Conservation (phyloP, 1,140 invertebrate species). For the Bombyx mandarina region DNA sequence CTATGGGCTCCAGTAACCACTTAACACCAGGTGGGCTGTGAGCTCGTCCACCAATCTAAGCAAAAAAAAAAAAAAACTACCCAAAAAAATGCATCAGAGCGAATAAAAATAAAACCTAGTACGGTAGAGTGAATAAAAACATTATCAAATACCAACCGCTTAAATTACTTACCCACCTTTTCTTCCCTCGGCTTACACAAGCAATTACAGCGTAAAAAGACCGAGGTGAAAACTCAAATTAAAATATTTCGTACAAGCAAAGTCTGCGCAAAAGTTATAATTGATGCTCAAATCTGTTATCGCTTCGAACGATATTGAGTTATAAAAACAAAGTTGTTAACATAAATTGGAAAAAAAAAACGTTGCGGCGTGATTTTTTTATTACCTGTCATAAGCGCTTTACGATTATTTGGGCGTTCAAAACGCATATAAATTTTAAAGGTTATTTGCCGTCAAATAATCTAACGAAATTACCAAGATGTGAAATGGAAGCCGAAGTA, state of each 20-base stretch:
- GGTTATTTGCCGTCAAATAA: conserved; percentile 30
- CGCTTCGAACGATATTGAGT: conserved; percentile 31
- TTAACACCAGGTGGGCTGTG: no score
- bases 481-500: no score
- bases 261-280: conserved; percentile 31
- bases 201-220: conserved; percentile 2
- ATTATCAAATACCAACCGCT: no score
- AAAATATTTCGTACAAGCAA: conserved; percentile 25
- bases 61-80: no score
- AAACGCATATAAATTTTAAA: conserved; percentile 44
- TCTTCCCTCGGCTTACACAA: neutral
- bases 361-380: conserved; percentile 31
- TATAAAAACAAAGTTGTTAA: conserved; percentile 45
- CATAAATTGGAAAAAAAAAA: conserved; percentile 53
- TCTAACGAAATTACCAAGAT: conserved; percentile 16
- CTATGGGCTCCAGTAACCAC: no score
- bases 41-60: no score
- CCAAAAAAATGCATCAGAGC: no score
- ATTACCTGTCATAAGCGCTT: conserved; percentile 43
- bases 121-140: no score
- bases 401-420: conserved; percentile 46
- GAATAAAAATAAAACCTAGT: no score
- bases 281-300: conserved; percentile 45
- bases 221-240: conserved; percentile 7
- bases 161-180: no score